Conservation (phyloP, 2,888 invertebrate species). For the Scrobipalpa atriplicella region DNA sequence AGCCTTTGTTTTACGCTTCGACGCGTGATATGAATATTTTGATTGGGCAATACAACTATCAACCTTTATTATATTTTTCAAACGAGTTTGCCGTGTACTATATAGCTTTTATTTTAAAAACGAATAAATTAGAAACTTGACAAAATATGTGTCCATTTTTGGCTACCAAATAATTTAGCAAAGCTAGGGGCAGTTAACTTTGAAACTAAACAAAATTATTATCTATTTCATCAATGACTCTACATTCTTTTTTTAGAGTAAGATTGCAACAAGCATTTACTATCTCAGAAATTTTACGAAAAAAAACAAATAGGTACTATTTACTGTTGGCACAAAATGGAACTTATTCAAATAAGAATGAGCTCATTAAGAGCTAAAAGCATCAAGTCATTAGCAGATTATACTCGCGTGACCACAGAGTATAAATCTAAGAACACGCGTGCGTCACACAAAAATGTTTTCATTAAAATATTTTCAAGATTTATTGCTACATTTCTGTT, state of each 20-base stretch:
- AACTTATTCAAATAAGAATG: conserved; percentile 25
- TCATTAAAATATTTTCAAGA: conserved; percentile 54
- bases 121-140: too few relatives aligned
- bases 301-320: not conserved
- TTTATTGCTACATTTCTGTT: conserved; percentile 51
- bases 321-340: not conserved
- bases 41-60: not conserved
- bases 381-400: conserved; percentile 64
- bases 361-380: conserved; percentile 53
- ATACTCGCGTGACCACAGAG: conserved; percentile 54
- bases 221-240: too few relatives aligned
- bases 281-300: too few relatives aligned
- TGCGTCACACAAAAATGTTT: conserved; percentile 55
- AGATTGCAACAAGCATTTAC: too few relatives aligned
- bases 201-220: too few relatives aligned
- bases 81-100: too few relatives aligned
- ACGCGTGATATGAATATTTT: conserved; percentile 10
- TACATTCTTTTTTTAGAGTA: too few relatives aligned
- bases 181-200: too few relatives aligned
- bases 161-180: too few relatives aligned
- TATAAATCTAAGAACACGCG: conserved; percentile 56
- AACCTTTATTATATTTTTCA: too few relatives aligned
- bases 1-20: conserved; percentile 15
- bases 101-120: too few relatives aligned
- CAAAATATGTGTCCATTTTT: too few relatives aligned